Evolutionary conservation across 2,113 vertebrate species (phyloP), one percentile per base, ranked within the genome.

Genomic region (Atlantisia rogersi): DNA sequence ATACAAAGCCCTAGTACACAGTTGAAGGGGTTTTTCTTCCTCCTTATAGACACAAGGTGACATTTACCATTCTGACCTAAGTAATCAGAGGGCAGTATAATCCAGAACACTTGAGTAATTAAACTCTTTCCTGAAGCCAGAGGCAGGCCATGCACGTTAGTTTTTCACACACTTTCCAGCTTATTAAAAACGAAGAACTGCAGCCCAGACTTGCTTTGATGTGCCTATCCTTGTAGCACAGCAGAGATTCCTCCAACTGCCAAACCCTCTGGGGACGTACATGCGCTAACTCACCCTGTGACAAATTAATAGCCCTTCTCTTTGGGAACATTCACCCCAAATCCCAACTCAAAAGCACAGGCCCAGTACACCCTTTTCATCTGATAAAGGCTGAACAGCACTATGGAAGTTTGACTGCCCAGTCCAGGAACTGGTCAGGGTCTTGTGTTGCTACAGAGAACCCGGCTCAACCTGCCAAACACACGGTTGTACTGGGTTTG

Each of bases 1-100:
- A 31, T 2, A n/a, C 25, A 53, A 5, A 77, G 64, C 5, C 68
- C 55, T 31, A 22, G 9, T 2, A 46, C 31, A 11, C 5, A 69
- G 26, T 28, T 7, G 8, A 87, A 74, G 4, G 5, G 1, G 18
- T 2, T 75, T 12, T 75, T 63, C 19, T 19, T 62, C 16, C n/a
- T 55, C 59, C 7, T 67, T 64, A 44, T 0, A 79, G 24, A 60
- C 1, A 11, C 3, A 85, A 71, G 11, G 2, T 22, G 42, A 12
- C 31, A 73, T 62, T 67, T 22, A 48, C 15, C 31, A 76, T 58
- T 67, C 44, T 15, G 18, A 68, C 68, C 62, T 32, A 35, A 64
- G 14, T 62, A 70, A 68, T 29, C 20, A 26, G 39, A 35, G 3
- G 3, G 31, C 0, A 0, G 7, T 0, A 1, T 52, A 86, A 68